phyloP scores from a whole-genome alignment of 2,113 vertebrate genomes.

The Rhabdomys dilectus region DNA sequence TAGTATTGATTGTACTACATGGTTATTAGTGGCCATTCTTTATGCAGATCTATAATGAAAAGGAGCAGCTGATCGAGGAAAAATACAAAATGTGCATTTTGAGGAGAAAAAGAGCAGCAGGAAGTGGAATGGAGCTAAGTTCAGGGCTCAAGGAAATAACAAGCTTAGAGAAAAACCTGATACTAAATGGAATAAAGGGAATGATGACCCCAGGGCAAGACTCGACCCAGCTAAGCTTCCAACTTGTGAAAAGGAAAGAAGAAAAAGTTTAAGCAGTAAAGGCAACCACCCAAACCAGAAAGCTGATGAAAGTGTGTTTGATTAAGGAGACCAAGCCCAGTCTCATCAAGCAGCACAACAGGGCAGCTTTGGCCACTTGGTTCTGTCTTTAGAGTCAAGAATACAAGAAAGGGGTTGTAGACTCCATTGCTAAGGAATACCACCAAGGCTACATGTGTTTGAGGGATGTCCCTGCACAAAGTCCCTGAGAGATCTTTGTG shows the following conservation, averaged over 20 bases:
- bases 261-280: neutral
- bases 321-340: neutral
- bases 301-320: neutral
- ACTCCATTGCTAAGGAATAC: neutral
- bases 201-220: neutral
- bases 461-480: neutral
- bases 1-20: neutral
- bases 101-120: neutral
- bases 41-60: neutral
- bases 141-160: neutral
- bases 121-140: neutral
- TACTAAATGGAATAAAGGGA: neutral
- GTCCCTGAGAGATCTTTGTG: neutral
- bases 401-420: neutral
- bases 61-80: neutral
- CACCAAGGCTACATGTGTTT: neutral
- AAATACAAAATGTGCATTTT: neutral
- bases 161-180: neutral
- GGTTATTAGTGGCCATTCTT: neutral
- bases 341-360: neutral
- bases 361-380: neutral
- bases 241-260: neutral
- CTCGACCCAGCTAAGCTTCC: neutral
- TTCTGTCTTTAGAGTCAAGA: neutral
- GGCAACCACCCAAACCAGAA: neutral